Evolutionary conservation across 2,888 invertebrate species (phyloP).

Genomic region (Lamellibrachia columna): DNA sequence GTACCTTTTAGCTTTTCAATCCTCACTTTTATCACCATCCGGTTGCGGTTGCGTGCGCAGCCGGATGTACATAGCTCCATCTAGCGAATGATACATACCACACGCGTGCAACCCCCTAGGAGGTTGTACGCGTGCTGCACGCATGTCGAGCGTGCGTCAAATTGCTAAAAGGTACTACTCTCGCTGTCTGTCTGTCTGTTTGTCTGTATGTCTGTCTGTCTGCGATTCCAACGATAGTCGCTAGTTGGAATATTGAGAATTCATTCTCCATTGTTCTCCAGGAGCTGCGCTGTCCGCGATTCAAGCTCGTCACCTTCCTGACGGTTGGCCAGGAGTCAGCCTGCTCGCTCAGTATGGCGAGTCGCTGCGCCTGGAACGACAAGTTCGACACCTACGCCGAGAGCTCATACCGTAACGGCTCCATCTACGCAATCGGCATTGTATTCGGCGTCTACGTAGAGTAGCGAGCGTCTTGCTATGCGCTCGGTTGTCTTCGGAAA

Average conservation of each 20-base stretch:
- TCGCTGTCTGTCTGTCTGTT: neutral
- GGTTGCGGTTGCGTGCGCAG: too few relatives aligned
- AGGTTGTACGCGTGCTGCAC: too few relatives aligned
- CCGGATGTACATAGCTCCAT: too few relatives aligned
- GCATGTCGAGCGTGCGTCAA: too few relatives aligned
- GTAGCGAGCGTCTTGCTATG: neutral
- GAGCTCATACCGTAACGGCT: neutral
- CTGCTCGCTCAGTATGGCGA: neutral
- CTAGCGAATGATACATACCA: too few relatives aligned
- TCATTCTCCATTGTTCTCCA: neutral
- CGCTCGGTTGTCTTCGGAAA: neutral
- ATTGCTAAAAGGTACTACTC: too few relatives aligned
- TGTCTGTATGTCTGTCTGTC: neutral
- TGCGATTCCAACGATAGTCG: neutral
- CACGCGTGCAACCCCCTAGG: too few relatives aligned
- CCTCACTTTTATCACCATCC: too few relatives aligned
- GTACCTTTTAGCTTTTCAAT: too few relatives aligned
- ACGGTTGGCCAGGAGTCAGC: neutral
- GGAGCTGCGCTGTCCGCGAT: neutral
- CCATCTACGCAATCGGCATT: constrained; percentile 1
- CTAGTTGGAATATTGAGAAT: neutral
- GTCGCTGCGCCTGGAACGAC: constrained; percentile 17
- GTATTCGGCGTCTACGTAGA: neutral
- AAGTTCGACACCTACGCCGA: constrained; percentile 16
- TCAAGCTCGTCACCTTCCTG: constrained; percentile 19